phyloP scores from a whole-genome alignment of 2,113 vertebrate genomes.

The Aptenodytes forsteri region DNA sequence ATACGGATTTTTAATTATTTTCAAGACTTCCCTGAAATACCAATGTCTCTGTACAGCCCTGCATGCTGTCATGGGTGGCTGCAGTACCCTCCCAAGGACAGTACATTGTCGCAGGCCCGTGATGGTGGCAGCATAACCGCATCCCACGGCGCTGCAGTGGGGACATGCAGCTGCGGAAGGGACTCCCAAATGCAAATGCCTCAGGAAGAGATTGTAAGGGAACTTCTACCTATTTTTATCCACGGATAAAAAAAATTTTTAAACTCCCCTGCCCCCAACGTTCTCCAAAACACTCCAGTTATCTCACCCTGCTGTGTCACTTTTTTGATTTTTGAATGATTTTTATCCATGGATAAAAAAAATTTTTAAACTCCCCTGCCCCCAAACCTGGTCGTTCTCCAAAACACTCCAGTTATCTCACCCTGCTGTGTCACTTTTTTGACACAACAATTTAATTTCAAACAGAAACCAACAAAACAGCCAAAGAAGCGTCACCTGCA shows the following conservation, averaged over 20 bases:
- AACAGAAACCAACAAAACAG: background rate
- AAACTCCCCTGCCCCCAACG: background rate
- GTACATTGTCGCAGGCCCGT: accelerated
- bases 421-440: background rate
- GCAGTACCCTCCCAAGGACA: background rate
- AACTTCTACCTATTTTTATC: background rate
- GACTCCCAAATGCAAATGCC: background rate
- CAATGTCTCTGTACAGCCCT: background rate
- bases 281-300: background rate
- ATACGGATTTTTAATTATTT: background rate
- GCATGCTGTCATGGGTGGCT: accelerated
- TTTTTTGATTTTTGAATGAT: background rate
- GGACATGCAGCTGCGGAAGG: background rate
- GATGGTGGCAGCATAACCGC: background rate
- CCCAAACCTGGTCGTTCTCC: background rate
- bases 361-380: background rate
- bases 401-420: background rate
- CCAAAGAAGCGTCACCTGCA: background rate
- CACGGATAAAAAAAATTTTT: background rate
- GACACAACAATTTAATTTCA: background rate
- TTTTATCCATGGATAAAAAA: background rate
- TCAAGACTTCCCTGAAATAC: background rate
- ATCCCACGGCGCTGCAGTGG: background rate
- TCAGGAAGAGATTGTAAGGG: background rate
- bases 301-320: background rate